Evolutionary conservation across 2,888 invertebrate species (phyloP).

Genomic region (Prosopocoilus inquinatus): DNA sequence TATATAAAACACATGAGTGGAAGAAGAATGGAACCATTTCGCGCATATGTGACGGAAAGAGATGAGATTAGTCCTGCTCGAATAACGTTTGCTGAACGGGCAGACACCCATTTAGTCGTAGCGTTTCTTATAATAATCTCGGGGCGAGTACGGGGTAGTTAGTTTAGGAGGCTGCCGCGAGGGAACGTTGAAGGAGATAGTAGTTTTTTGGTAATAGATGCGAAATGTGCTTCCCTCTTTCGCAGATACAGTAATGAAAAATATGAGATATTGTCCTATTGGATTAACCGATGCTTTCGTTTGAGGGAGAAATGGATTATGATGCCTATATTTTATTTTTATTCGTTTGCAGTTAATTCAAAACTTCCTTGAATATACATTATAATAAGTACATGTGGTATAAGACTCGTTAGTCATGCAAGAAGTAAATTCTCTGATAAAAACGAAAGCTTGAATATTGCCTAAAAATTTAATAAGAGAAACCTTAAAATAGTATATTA

Average conservation of each 20-base stretch:
- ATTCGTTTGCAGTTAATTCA: too few species aligned
- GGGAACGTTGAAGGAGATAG: slow-evolving; percentile 20
- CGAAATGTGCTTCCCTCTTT: slow-evolving; percentile 21
- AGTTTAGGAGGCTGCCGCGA: slow-evolving; percentile 29
- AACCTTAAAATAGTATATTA: too few species aligned
- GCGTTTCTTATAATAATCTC: slow-evolving; percentile 50
- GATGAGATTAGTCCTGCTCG: slow-evolving; percentile 23
- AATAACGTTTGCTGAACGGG: slow-evolving; percentile 47
- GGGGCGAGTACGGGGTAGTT: slow-evolving; percentile 41
- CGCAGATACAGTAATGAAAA: slow-evolving; percentile 6
- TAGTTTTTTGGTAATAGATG: slow-evolving; percentile 22
- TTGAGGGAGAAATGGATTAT: too few species aligned
- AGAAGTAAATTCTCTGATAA: too few species aligned
- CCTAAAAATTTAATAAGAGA: too few species aligned
- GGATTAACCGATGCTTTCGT: too few species aligned
- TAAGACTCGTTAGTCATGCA: too few species aligned
- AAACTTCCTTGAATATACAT: too few species aligned
- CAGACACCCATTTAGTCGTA: slow-evolving; percentile 48
- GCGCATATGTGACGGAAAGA: slow-evolving; percentile 15
- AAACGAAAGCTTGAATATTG: too few species aligned
- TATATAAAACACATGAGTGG: slow-evolving; percentile 43
- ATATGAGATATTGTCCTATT: slow-evolving; percentile 8
- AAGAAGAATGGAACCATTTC: neutral
- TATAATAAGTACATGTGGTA: too few species aligned
- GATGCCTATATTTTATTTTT: too few species aligned